A percentile compares a stretch with the other conserved stretches of the same genome.
These are phyloP conservation scores for Phrynocephalus guinanensis DNA, from an alignment of 2,797 vertebrate species.

Conservation along the genomic window DNA sequence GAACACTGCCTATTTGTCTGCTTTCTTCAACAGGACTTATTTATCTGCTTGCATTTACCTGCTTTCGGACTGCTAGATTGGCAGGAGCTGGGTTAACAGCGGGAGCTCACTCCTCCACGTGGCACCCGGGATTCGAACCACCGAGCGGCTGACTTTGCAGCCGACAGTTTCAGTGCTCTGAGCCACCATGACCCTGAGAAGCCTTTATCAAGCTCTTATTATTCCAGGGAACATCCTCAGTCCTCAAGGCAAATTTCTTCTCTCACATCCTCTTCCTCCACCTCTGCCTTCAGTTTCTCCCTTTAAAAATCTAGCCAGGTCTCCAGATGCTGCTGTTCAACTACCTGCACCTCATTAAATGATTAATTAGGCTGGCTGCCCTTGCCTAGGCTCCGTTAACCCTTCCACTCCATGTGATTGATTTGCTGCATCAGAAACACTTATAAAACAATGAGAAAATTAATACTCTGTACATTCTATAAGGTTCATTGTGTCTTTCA, in stretches of 20 bases:
- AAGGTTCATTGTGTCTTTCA: conserved; percentile 30
- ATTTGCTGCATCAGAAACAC: conserved; percentile 27
- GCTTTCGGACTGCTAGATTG: too few relatives aligned
- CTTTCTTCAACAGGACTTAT: too few relatives aligned
- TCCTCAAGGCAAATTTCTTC: neutral
- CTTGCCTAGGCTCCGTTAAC: conserved; percentile 26
- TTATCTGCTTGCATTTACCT: too few relatives aligned
- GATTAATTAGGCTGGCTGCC: conserved; percentile 45
- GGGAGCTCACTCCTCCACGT: too few relatives aligned
- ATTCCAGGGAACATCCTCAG: neutral
- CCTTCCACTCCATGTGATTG: conserved; percentile 43
- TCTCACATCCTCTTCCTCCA: neutral
- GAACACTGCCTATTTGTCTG: too few relatives aligned
- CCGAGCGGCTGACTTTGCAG: too few relatives aligned
- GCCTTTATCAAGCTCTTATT: too few relatives aligned
- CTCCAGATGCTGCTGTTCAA: conserved; percentile 29
- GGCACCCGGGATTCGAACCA: too few relatives aligned
- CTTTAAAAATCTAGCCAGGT: conserved; percentile 6
- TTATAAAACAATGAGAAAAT: conserved; percentile 32
- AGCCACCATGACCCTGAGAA: too few relatives aligned
- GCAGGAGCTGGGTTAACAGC: too few relatives aligned
- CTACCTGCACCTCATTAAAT: conserved; percentile 42
- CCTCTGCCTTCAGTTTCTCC: neutral
- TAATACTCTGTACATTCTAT: conserved; percentile 24
- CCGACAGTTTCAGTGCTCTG: too few relatives aligned